phyloP scores from a whole-genome alignment of 2,797 vertebrate species.

The Sciaenops ocellatus region DNA sequence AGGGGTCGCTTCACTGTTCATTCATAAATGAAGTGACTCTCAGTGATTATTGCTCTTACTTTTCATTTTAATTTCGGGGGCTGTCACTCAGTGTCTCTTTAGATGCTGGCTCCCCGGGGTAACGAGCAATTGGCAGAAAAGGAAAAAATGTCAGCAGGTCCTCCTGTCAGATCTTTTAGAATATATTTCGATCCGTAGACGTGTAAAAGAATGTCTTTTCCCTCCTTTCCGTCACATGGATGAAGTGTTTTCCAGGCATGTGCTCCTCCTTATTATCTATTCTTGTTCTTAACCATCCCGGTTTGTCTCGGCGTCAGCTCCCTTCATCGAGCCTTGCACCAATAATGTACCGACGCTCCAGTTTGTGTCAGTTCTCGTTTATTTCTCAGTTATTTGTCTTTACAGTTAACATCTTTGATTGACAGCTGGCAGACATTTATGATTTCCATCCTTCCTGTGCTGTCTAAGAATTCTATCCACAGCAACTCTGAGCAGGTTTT shows the following conservation, averaged over 20 bases:
- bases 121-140: slow-evolving; percentile 5
- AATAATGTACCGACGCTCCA: background rate
- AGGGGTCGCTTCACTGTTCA: slow-evolving; percentile 16
- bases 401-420: background rate
- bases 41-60: slow-evolving; percentile 54
- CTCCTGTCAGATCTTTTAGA: slow-evolving; percentile 1
- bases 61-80: slow-evolving; percentile 51
- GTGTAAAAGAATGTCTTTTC: background rate
- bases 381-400: background rate
- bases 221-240: background rate
- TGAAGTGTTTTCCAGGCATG: background rate
- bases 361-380: background rate
- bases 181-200: background rate
- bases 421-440: background rate
- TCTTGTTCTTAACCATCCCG: background rate
- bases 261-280: background rate
- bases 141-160: background rate
- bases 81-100: slow-evolving; percentile 44
- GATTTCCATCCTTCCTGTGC: background rate
- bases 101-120: background rate
- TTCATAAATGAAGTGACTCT: slow-evolving; percentile 57
- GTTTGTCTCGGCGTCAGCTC: background rate
- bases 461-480: background rate
- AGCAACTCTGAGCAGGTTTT: background rate
- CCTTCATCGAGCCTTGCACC: background rate